Evolutionary conservation across 2,888 invertebrate genomes (phyloP), one percentile per base, ranked within the genome.

Genomic region (Nomada hirtipes): DNA sequence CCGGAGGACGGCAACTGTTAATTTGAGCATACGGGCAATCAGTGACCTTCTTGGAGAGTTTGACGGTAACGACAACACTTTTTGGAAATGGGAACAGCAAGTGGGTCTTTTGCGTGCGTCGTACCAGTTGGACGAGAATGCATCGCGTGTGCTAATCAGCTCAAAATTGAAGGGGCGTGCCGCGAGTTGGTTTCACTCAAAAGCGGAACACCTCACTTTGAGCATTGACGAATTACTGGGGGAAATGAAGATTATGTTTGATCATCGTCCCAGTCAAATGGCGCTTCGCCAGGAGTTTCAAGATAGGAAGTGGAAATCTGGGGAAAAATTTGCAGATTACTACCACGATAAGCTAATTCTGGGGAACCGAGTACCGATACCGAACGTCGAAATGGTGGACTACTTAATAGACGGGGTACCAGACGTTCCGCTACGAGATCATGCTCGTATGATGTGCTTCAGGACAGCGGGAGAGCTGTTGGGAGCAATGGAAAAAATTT

Each of bases 141-240:
- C 44, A 0, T 18, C 63, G 10, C 53, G 60, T 9, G 15, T 72
- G 1, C 2, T 72, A 2, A 55, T 72, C 4, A 63, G 53, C 15
- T 72, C 63, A 4, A 63, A 63, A 42, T 29, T 63, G 18, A 63
- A 63, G 10, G 72, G 72, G 18, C 42, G 50, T 3, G 72, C 72
- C 10, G 36, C 50, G 18, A 55, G 9, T 10, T 72, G 63, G 72
- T 63, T 72, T 4, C 72, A 72, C 23, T 72, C 72, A 2, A 72
- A 42, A 52, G 2, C 67, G 2, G 42, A 67, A 23, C 67, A 74
- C 44, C 7, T 74, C 11, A 20, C 26, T 2, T 9, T 74, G 23
- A 29, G 11, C 0, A 15, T 73, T 20, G 65, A 13, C 23, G 15
- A 18, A 4, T n/a, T 73, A 7, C 3, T 57, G 15, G 15, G 15